Percentiles rank a stretch among this genome's conserved stretches.
phyloP scores from a whole-genome alignment of 2,113 vertebrate genomes.

The Sphaerodactylus townsendi region DNA sequence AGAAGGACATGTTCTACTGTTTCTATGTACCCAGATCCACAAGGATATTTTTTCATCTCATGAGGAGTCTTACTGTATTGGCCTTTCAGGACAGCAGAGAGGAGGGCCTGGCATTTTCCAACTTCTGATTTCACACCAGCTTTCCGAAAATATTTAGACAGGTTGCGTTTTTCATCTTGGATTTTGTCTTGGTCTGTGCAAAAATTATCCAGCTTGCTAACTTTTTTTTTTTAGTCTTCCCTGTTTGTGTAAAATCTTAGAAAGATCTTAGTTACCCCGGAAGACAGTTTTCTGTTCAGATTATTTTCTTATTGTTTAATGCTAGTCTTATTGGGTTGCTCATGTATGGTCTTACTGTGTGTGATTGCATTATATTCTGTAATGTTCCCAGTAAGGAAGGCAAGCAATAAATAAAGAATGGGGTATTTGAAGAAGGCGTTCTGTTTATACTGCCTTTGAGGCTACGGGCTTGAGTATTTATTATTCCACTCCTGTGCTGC shows the following conservation, averaged over 20 bases:
- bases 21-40: no score
- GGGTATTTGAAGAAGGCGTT: neutral
- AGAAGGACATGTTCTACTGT: no score
- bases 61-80: no score
- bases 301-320: no score
- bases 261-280: neutral
- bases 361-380: no score
- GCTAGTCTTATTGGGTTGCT: no score
- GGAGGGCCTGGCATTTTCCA: no score
- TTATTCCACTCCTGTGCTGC: neutral
- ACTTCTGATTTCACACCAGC: neutral
- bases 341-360: no score
- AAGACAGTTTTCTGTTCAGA: no score
- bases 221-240: neutral
- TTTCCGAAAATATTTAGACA: neutral
- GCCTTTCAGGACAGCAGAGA: no score
- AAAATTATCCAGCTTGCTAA: neutral
- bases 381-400: no score
- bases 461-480: neutral
- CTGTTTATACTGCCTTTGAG: neutral
- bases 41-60: no score
- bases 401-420: neutral
- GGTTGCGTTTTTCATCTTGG: neutral
- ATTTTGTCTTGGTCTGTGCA: neutral
- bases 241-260: neutral